Conservation (phyloP, 2,888 invertebrate species). For the Cancer borealis region DNA sequence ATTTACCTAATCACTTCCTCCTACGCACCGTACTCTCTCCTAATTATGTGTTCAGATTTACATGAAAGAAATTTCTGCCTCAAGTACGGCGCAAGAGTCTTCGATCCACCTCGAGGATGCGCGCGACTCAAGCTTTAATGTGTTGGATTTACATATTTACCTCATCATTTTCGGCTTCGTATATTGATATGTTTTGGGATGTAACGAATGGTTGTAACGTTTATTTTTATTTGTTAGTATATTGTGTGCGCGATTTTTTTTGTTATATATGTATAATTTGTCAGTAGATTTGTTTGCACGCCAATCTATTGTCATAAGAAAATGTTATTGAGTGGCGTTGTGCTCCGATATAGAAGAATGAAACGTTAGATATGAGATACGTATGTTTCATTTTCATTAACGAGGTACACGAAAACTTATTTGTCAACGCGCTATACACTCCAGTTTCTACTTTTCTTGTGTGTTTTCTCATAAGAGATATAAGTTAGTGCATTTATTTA, state of each 20-base stretch:
- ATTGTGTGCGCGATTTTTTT: neutral
- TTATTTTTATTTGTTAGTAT: neutral
- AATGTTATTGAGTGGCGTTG: neutral
- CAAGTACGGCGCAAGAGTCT: neutral
- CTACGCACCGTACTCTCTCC: neutral
- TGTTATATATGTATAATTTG: neutral
- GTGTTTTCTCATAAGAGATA: neutral
- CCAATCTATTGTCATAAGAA: neutral
- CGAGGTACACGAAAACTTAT: neutral
- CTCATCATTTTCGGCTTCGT: neutral
- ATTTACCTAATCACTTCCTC: conserved; percentile 16
- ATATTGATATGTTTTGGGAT: neutral
- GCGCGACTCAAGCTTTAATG: neutral
- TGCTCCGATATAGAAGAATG: too few relatives aligned
- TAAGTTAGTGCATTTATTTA: neutral
- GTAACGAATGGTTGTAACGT: neutral
- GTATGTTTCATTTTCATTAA: neutral
- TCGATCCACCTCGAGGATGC: neutral
- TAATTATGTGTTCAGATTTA: conserved; percentile 21
- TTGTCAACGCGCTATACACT: conserved; percentile 5
- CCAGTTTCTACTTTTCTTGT: neutral
- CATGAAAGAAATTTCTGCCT: conserved; percentile 34
- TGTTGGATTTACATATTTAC: neutral
- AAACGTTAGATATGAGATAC: neutral
- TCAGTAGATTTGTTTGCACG: neutral